These are phyloP conservation scores for Cataglyphis rosenhaueri DNA, from an alignment of 2,888 invertebrate species.

Conservation along the genomic window DNA sequence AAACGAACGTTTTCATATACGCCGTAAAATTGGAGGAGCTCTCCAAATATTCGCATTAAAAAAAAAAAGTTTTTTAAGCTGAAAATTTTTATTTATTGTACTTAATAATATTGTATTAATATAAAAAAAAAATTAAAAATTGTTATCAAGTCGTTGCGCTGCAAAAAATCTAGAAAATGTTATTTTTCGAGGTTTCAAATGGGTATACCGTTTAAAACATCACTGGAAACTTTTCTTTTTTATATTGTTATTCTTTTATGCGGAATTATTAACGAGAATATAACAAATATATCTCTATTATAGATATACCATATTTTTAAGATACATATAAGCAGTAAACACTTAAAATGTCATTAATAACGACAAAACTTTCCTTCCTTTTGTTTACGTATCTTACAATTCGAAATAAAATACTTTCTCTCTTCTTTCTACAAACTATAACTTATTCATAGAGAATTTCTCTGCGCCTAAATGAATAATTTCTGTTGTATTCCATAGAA, in stretches of 20 bases:
- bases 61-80: no score
- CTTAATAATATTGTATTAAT: no score
- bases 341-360: conserved; percentile 71
- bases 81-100: no score
- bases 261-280: conserved; percentile 13
- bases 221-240: not conserved
- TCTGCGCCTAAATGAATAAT: not conserved
- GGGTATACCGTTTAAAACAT: not conserved
- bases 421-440: not conserved
- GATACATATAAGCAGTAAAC: not conserved
- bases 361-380: conserved; percentile 62
- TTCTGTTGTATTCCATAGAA: not conserved
- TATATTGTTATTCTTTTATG: not conserved
- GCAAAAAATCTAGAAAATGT: no score
- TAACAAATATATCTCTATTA: conserved; percentile 2
- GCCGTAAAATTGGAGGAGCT: no score
- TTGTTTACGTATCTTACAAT: conserved; percentile 1
- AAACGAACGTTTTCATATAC: no score
- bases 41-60: no score
- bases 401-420: not conserved
- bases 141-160: no score
- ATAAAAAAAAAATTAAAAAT: no score
- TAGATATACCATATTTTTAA: not conserved
- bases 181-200: no score
- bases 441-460: not conserved